Evolutionary conservation across 1,140 invertebrate genomes (phyloP).

Genomic region (Steinernema khuongi): DNA sequence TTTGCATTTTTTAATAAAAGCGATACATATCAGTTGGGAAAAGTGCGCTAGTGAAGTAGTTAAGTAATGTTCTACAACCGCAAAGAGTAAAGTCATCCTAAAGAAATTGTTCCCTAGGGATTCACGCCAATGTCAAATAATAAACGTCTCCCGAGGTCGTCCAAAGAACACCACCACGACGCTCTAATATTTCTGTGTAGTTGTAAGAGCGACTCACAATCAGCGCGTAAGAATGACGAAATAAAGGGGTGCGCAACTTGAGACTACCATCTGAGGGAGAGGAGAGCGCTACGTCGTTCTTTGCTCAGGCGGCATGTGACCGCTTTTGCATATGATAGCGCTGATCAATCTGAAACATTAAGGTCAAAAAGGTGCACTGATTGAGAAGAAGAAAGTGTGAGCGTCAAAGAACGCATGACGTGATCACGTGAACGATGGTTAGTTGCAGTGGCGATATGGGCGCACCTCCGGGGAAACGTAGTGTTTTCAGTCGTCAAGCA

Average conservation of each 20-base stretch:
- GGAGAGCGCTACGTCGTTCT: background rate
- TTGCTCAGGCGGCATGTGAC: background rate
- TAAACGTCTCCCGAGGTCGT: no score
- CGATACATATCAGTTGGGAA: no score
- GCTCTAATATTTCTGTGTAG: no score
- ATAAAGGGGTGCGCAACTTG: background rate
- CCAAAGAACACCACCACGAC: no score
- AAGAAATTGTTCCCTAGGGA: no score
- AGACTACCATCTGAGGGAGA: background rate
- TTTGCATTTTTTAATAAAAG: no score
- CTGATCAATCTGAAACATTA: background rate
- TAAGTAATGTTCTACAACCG: no score
- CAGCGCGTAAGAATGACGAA: background rate
- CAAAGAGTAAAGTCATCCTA: no score
- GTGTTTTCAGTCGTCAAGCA: background rate
- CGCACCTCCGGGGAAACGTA: background rate
- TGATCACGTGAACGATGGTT: background rate
- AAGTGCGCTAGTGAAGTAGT: no score
- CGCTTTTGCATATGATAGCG: background rate
- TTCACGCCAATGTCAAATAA: no score
- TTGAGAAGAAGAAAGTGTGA: background rate
- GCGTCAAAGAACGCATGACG: background rate
- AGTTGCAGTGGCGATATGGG: background rate
- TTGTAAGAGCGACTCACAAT: no score
- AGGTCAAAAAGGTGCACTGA: background rate